A percentile compares a stretch with the other conserved stretches of the same genome.
Conservation (phyloP, 2,888 invertebrate species). For the Schizaphis graminum region DNA sequence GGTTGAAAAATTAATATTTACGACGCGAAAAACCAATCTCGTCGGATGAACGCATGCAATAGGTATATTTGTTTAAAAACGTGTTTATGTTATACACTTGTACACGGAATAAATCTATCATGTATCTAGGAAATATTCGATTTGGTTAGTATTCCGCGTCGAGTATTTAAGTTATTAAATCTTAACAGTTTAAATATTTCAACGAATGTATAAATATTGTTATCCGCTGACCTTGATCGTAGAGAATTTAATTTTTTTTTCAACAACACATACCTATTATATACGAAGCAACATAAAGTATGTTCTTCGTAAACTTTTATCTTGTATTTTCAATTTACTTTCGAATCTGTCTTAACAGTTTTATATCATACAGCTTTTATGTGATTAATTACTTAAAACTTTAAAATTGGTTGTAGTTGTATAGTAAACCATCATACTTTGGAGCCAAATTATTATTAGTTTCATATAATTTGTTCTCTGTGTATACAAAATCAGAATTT, state of each 20-base stretch:
- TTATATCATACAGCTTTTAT: neutral
- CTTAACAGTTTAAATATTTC: too few species aligned
- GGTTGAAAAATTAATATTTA: conserved; percentile 20
- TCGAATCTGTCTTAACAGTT: neutral
- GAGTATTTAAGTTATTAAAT: too few species aligned
- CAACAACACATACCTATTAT: too few species aligned
- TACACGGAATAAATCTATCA: neutral
- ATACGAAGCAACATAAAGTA: neutral
- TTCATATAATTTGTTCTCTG: neutral
- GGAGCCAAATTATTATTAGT: neutral
- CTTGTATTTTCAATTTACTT: neutral
- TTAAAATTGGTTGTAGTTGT: neutral
- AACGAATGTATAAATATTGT: too few species aligned
- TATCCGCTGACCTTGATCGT: neutral
- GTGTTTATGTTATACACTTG: neutral
- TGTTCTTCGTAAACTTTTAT: neutral
- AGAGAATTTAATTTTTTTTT: neutral
- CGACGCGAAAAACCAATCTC: neutral
- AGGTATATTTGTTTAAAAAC: neutral
- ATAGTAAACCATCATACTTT: neutral
- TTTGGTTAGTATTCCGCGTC: neutral
- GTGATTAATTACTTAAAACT: neutral
- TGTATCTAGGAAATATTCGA: neutral
- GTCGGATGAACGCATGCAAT: neutral
- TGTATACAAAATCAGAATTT: neutral